Evolutionary conservation across 2,797 vertebrate genomes (phyloP).

Genomic region (Arnoldichthys spilopterus): DNA sequence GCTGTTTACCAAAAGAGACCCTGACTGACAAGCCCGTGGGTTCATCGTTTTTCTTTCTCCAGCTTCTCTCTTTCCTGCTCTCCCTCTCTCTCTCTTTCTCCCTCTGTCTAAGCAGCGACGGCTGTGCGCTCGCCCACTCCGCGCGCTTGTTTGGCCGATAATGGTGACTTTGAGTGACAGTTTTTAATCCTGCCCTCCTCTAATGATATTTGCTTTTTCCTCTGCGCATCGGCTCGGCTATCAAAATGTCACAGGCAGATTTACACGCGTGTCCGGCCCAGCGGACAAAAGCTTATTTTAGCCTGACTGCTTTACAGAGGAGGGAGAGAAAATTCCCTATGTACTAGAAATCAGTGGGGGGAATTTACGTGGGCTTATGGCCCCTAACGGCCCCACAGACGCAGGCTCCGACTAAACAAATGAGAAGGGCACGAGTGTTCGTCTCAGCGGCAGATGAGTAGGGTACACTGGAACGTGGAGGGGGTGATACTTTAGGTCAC

Average conservation of each 20-base stretch:
- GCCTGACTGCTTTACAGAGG: slow-evolving; percentile 57
- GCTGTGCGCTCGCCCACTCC: slow-evolving; percentile 29
- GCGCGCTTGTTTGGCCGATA: slow-evolving; percentile 64
- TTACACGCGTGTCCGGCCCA: slow-evolving; percentile 70
- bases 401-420: slow-evolving; percentile 47
- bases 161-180: slow-evolving; percentile 72
- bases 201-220: slow-evolving; percentile 75
- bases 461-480: background rate
- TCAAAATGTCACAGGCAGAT: slow-evolving; percentile 82
- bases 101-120: slow-evolving; percentile 27
- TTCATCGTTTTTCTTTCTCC: slow-evolving; percentile 27
- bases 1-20: slow-evolving; percentile 71
- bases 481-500: slow-evolving; percentile 10
- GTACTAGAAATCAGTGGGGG: slow-evolving; percentile 72
- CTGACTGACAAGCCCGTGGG: slow-evolving; percentile 63
- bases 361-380: slow-evolving; percentile 67
- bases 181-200: slow-evolving; percentile 65
- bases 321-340: slow-evolving; percentile 69
- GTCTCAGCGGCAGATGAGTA: slow-evolving; percentile 18
- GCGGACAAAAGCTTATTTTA: slow-evolving; percentile 80
- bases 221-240: slow-evolving; percentile 66
- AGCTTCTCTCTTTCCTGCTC: slow-evolving; percentile 21
- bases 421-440: background rate
- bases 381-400: slow-evolving; percentile 50
- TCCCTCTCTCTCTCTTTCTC: slow-evolving; percentile 20